A percentile compares a stretch with the other conserved stretches of the same genome.
These are phyloP conservation scores for Diachasmimorpha longicaudata DNA, from an alignment of 1,140 invertebrate species.

Conservation along the genomic window DNA sequence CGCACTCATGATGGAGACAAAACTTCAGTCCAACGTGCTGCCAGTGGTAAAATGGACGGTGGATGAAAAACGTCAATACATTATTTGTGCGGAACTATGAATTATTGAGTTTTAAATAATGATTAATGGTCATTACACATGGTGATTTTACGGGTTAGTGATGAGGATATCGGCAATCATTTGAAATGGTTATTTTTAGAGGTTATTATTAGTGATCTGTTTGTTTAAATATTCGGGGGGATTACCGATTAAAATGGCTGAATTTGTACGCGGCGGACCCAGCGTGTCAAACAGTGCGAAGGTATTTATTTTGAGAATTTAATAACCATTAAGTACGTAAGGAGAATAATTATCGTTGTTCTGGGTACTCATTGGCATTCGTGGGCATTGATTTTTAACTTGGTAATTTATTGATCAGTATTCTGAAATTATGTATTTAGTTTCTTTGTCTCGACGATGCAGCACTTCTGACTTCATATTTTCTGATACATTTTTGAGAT, in stretches of 20 bases:
- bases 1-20: not conserved
- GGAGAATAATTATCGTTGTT: not conserved
- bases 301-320: slow-evolving; percentile 41
- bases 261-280: slow-evolving; percentile 66
- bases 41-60: slow-evolving; percentile 53
- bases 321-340: not conserved
- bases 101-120: not conserved
- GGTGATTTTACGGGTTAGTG: not conserved
- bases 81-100: slow-evolving; percentile 36
- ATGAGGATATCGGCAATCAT: not conserved
- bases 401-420: not conserved
- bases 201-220: not conserved
- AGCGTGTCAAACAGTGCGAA: slow-evolving; percentile 62
- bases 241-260: slow-evolving; percentile 60
- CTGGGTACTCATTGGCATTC: not conserved
- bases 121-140: slow-evolving; percentile 32
- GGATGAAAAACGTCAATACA: slow-evolving; percentile 57
- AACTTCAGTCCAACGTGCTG: slow-evolving; percentile 25
- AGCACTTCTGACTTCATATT: not conserved
- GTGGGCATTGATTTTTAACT: not conserved
- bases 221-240: slow-evolving; percentile 46
- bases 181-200: not conserved
- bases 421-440: not conserved
- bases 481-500: not conserved
- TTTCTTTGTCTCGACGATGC: not conserved